Conservation (phyloP, 2,888 invertebrate species). For the Drosophila neonasuta region DNA sequence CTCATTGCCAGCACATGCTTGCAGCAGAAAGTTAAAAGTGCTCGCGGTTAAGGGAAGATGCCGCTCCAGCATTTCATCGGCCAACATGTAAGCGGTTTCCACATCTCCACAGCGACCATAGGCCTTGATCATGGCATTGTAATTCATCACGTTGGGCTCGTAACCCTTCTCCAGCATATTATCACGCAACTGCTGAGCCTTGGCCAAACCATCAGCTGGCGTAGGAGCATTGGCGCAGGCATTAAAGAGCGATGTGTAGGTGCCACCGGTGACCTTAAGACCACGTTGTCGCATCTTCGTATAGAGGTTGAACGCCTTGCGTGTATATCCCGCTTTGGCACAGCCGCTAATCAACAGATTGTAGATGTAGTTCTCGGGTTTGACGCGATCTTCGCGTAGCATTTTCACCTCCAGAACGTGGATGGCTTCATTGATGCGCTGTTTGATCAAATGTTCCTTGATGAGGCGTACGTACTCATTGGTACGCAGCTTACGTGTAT, state of each 20-base stretch:
- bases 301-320: conserved; percentile 92
- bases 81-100: conserved; percentile 89
- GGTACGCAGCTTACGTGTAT: conserved; percentile 83
- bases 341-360: conserved; percentile 92
- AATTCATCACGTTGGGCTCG: conserved; percentile 89
- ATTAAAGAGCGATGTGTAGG: conserved; percentile 93
- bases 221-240: conserved; percentile 92
- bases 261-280: conserved; percentile 86
- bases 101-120: conserved; percentile 93
- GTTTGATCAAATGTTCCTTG: conserved; percentile 85
- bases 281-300: conserved; percentile 91
- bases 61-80: conserved; percentile 91
- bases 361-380: conserved; percentile 91
- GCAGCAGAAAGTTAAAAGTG: conserved; percentile 91
- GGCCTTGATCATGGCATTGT: conserved; percentile 95
- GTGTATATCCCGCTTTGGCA: conserved; percentile 91
- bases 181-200: conserved; percentile 86
- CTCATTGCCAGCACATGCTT: conserved; percentile 91
- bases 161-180: conserved; percentile 87
- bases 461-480: conserved; percentile 88
- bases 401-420: conserved; percentile 90
- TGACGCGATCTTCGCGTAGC: conserved; percentile 89
- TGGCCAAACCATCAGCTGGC: conserved; percentile 86
- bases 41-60: conserved; percentile 85
- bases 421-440: conserved; percentile 89